Evolutionary conservation across 2,888 invertebrate species (phyloP).

Genomic region (Mylabris sibirica): DNA sequence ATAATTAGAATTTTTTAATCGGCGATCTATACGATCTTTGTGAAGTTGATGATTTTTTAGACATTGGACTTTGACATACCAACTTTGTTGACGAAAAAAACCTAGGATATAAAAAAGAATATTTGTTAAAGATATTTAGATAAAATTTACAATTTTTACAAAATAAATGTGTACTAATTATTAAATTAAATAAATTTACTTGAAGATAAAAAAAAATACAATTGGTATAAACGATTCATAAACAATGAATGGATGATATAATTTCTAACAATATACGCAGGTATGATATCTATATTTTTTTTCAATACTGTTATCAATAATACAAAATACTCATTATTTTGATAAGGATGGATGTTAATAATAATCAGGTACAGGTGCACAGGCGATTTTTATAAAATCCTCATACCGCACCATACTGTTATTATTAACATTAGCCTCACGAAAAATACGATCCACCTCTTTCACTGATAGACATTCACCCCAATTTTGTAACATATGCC

Average conservation of each 20-base stretch:
- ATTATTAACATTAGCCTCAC: slow-evolving; percentile 86
- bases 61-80: slow-evolving; percentile 13
- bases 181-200: slow-evolving; percentile 30
- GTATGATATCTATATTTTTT: slow-evolving; percentile 2
- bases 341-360: slow-evolving; percentile 65
- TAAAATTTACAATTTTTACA: neutral
- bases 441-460: slow-evolving; percentile 87
- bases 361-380: slow-evolving; percentile 92
- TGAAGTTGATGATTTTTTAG: neutral
- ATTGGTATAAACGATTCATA: neutral
- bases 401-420: slow-evolving; percentile 85
- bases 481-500: slow-evolving; percentile 88
- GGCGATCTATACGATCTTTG: neutral
- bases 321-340: neutral
- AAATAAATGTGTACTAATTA: slow-evolving; percentile 1
- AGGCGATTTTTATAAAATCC: slow-evolving; percentile 91
- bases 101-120: slow-evolving; percentile 5
- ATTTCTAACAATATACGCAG: neutral
- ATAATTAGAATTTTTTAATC: neutral
- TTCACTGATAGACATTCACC: slow-evolving; percentile 84
- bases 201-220: neutral
- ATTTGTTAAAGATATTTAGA: neutral
- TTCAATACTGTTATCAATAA: slow-evolving; percentile 1
- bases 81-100: neutral
- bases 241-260: slow-evolving; percentile 6